Conservation (phyloP, 2,113 vertebrate species). For the Cathartes aura region DNA sequence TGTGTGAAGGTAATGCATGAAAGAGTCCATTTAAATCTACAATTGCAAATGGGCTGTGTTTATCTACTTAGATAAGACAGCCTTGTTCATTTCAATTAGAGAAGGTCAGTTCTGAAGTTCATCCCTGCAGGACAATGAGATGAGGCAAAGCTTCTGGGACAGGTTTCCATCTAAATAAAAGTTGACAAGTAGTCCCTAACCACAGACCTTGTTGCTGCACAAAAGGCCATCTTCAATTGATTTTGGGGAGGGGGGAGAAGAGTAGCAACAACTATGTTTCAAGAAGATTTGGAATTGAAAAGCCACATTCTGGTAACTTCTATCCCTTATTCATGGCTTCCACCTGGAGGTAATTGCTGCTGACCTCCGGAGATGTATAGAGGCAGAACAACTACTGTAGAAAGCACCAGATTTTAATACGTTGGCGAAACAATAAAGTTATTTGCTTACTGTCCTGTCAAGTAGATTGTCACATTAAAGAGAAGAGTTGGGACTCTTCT, state of each 20-base stretch:
- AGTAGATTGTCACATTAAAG: not conserved
- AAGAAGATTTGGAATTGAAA: slow-evolving; percentile 12
- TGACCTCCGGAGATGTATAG: not conserved
- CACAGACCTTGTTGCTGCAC: not conserved
- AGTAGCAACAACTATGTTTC: not conserved
- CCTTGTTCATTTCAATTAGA: slow-evolving; percentile 49
- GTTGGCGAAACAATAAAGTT: not conserved
- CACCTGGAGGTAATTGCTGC: not conserved
- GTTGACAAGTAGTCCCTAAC: slow-evolving; percentile 36
- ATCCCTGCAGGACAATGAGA: slow-evolving; percentile 49
- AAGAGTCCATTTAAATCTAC: slow-evolving; percentile 27
- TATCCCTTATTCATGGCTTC: not conserved
- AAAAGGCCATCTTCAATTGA: slow-evolving; percentile 27
- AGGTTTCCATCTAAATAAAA: slow-evolving; percentile 49
- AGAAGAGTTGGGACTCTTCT: not conserved
- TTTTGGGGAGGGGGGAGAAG: not conserved
- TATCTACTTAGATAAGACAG: slow-evolving; percentile 39
- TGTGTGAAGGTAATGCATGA: not conserved
- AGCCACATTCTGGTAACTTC: not conserved
- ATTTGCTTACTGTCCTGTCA: not conserved
- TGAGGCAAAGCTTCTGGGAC: slow-evolving; percentile 32
- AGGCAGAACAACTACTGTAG: not conserved
- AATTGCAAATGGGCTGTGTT: slow-evolving; percentile 32
- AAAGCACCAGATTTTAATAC: not conserved
- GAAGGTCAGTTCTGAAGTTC: slow-evolving; percentile 35